Evolutionary conservation across 2,888 invertebrate species (phyloP), one percentile per base, ranked within the genome.

Genomic region (Cerastis rubricosa): DNA sequence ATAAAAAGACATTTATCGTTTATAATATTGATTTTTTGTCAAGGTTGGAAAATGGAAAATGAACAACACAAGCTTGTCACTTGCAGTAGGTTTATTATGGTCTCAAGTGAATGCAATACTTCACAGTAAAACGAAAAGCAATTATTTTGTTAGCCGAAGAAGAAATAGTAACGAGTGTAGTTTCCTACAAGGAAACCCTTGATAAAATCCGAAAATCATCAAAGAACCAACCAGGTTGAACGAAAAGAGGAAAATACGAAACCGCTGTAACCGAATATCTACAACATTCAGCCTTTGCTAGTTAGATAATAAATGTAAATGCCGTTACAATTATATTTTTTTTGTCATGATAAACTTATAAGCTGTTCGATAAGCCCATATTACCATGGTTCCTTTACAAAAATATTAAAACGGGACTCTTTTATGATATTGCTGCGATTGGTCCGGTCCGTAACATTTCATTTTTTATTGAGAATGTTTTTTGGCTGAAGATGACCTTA

Each of bases 391-490:
- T 74, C 65, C 57, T 70, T 51, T 57, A 63, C 51, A 66, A 70
- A 78, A 85, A 65, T 74, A 82, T 59, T 43, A 57, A 74, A 82
- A 73, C 70, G 64, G 72, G 29, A 71, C 67, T 78, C n/a, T 78
- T 82, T 74, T 75, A 71, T 49, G 66, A 61, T 74, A 54, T 54
- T 45, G 19, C 71, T 57, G 43, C 59, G 71, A 81, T 71, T 57
- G 75, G 57, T 63, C 54, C 71, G 63, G 12, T n/a, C 47, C 63
- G 74, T 76, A 72, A 71, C 49, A 81, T 70, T 83, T 74, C 12
- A 71, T 69, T 61, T 73, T 73, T 86, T 78, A 85, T 74, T 84
- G 54, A 66, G 65, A 67, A 66, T 74, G 65, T 69, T 80, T n/a
- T 86, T 73, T 77, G 63, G 54, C 43, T 69, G 67, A 40, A 74